Conservation (phyloP, 2,797 vertebrate species). For the Cyprinella venusta region DNA sequence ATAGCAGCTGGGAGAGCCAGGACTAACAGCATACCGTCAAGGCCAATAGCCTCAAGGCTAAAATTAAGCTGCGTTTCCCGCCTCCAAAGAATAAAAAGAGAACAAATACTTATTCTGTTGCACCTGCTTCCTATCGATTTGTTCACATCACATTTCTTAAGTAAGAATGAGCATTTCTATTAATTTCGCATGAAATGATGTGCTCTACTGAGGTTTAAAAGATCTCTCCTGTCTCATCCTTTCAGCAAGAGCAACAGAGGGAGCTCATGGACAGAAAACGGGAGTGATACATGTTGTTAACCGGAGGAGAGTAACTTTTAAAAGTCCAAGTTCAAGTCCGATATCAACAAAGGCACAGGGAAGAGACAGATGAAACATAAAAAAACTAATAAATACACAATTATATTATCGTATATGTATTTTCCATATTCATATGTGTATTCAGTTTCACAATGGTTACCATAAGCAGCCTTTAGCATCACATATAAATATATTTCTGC, state of each 20-base stretch:
- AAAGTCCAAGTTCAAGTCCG: too few relatives aligned
- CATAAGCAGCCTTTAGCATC: too few relatives aligned
- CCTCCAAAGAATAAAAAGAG: background rate
- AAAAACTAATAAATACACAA: too few relatives aligned
- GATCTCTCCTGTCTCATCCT: background rate
- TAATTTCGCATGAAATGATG: background rate
- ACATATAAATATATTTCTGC: background rate
- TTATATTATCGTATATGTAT: background rate
- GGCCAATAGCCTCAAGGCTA: background rate
- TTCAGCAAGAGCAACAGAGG: too few relatives aligned
- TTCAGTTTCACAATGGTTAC: too few relatives aligned
- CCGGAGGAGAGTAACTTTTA: too few relatives aligned
- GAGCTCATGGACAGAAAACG: too few relatives aligned
- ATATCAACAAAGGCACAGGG: too few relatives aligned
- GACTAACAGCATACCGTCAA: background rate
- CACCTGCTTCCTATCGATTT: background rate
- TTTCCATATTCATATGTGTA: background rate
- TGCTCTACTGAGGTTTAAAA: background rate
- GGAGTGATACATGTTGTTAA: too few relatives aligned
- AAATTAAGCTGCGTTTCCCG: background rate
- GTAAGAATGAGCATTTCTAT: background rate
- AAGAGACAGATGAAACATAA: too few relatives aligned
- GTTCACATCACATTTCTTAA: background rate
- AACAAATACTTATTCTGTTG: background rate
- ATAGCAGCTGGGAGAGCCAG: background rate